Evolutionary conservation across 2,113 vertebrate species (phyloP).

Genomic region (Atlantisia rogersi): DNA sequence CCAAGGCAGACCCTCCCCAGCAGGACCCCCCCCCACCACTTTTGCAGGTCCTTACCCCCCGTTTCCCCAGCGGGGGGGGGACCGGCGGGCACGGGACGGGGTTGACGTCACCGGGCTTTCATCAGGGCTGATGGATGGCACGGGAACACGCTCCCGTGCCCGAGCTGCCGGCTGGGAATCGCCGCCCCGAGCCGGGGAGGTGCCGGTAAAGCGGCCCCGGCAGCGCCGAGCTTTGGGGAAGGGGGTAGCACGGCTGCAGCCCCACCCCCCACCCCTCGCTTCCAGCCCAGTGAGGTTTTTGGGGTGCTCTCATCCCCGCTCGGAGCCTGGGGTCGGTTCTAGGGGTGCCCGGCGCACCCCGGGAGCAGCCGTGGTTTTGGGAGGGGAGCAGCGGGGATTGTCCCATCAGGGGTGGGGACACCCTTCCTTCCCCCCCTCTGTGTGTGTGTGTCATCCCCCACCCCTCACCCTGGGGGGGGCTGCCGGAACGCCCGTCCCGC

Average conservation of each 20-base stretch:
- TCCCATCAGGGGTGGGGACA: background rate
- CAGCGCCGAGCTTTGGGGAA: fast-evolving
- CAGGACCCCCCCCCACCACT: background rate
- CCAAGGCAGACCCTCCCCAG: too few species aligned
- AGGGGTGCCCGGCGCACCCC: background rate
- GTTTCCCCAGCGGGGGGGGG: background rate
- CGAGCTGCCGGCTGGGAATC: background rate
- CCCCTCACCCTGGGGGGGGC: background rate
- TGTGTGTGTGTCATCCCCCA: too few species aligned
- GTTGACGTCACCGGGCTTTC: slow-evolving; percentile 43
- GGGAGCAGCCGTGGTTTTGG: background rate
- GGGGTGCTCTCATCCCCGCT: background rate
- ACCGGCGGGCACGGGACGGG: background rate
- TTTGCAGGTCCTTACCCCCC: background rate
- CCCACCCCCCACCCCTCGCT: background rate
- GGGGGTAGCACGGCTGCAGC: background rate
- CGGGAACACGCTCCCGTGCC: slow-evolving; percentile 14
- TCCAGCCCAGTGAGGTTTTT: background rate
- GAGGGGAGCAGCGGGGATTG: too few species aligned
- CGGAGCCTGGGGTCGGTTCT: background rate
- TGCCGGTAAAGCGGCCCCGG: background rate
- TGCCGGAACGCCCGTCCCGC: background rate
- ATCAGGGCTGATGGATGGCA: slow-evolving; percentile 46
- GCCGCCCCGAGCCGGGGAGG: background rate
- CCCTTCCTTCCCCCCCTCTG: background rate